Percentiles rank a stretch among this genome's conserved stretches.
Evolutionary conservation across 2,113 vertebrate species (phyloP).

Genomic region (Bubo blakistoni): DNA sequence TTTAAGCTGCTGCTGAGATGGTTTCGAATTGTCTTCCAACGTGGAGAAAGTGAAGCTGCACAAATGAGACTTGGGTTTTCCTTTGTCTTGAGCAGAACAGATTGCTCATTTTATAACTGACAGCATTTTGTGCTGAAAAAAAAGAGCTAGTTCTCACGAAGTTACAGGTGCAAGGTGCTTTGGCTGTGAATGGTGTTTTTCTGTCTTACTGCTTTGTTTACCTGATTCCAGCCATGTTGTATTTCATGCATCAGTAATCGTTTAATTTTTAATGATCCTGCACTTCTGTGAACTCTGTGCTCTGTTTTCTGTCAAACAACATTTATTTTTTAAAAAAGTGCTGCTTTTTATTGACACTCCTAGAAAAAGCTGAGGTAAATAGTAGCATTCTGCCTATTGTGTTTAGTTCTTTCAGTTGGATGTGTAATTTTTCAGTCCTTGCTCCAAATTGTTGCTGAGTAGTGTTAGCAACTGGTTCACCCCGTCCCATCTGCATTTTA

Average conservation of each 20-base stretch:
- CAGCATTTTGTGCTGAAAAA: background rate
- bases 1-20: conserved; percentile 3
- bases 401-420: background rate
- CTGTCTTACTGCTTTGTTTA: background rate
- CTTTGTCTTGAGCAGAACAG: conserved; percentile 4
- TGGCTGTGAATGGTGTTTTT: background rate
- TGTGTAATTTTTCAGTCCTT: rapidly evolving
- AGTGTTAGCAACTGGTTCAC: background rate
- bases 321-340: background rate
- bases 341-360: background rate
- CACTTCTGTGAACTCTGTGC: background rate
- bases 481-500: background rate
- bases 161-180: background rate
- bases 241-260: background rate
- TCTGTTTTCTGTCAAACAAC: background rate
- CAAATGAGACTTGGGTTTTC: background rate
- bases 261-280: background rate
- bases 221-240: background rate
- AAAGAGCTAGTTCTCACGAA: background rate
- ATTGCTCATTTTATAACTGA: background rate
- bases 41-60: background rate
- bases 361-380: background rate
- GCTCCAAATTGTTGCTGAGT: background rate
- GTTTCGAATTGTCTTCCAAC: background rate
- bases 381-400: background rate